Conservation (phyloP, 1,140 invertebrate species). For the Periplaneta americana region DNA sequence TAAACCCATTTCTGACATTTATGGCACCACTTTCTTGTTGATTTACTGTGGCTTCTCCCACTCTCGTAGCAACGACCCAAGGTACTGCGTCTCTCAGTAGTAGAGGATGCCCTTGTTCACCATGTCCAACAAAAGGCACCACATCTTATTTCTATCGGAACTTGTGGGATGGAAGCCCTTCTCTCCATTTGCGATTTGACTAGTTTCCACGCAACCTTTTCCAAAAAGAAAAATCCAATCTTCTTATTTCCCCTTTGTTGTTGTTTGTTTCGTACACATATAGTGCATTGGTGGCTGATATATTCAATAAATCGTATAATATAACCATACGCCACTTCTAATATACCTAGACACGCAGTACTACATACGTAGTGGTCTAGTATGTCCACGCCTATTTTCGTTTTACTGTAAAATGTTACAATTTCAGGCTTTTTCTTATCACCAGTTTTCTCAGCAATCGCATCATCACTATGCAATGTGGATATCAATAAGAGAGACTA, state of each 20-base stretch:
- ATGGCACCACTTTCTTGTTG: constrained; percentile 8
- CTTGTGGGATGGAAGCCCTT: no score
- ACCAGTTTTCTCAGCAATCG: constrained; percentile 22
- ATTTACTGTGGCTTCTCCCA: neutral
- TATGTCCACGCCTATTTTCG: constrained; percentile 38
- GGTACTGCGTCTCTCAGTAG: neutral
- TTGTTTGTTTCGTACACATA: neutral
- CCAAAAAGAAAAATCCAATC: neutral
- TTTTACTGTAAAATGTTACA: constrained; percentile 34
- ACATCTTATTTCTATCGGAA: neutral
- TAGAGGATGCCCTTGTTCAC: neutral
- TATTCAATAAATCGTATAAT: constrained; percentile 12
- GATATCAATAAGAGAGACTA: constrained; percentile 26
- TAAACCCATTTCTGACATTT: neutral
- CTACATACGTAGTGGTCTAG: constrained; percentile 29
- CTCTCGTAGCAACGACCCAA: neutral
- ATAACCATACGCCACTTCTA: constrained; percentile 5
- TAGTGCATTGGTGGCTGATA: no score
- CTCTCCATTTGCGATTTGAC: neutral
- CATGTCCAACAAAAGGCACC: neutral
- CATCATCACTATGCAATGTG: constrained; percentile 22
- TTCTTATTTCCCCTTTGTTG: neutral
- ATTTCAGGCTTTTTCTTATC: constrained; percentile 32
- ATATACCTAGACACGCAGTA: constrained; percentile 24
- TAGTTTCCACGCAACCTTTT: constrained; percentile 1